These are phyloP conservation scores for Acanthococcus lagerstroemiae DNA, from an alignment of 2,888 invertebrate species.

Conservation along the genomic window DNA sequence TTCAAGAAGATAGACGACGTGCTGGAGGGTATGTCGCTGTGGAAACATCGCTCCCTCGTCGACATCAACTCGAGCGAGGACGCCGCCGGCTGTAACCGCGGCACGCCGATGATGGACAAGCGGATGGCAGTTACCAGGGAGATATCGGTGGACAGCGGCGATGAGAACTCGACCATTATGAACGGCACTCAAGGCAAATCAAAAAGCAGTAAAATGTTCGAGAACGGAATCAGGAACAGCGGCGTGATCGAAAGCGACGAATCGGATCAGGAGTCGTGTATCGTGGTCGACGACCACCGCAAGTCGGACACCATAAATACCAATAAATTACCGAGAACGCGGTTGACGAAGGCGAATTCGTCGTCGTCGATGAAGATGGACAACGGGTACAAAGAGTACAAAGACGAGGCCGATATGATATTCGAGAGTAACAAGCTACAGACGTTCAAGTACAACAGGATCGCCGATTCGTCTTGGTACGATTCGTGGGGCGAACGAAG, in stretches of 20 bases:
- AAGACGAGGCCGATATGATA: conserved; percentile 36
- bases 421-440: conserved; percentile 33
- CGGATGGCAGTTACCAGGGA: conserved; percentile 31
- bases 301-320: conserved; percentile 37
- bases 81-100: conserved; percentile 14
- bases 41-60: conserved; percentile 75
- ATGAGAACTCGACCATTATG: conserved; percentile 33
- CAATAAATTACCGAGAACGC: conserved; percentile 18
- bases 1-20: conserved; percentile 66
- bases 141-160: conserved; percentile 27
- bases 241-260: conserved; percentile 39
- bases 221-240: conserved; percentile 6
- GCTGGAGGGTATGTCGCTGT: conserved; percentile 74
- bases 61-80: conserved; percentile 46
- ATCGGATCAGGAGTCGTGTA: conserved; percentile 51
- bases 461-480: conserved; percentile 35
- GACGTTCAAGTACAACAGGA: conserved; percentile 33
- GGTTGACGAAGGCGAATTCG: conserved; percentile 10
- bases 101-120: conserved; percentile 32
- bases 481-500: conserved; percentile 38
- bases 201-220: conserved; percentile 9
- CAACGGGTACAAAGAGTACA: conserved; percentile 33
- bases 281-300: conserved; percentile 68
- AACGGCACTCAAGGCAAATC: conserved; percentile 18
- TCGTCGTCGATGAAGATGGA: conserved; percentile 39